A percentile compares a stretch with the other conserved stretches of the same genome.
phyloP scores from a whole-genome alignment of 1,140 invertebrate species.

The Bilobella aurantiaca region DNA sequence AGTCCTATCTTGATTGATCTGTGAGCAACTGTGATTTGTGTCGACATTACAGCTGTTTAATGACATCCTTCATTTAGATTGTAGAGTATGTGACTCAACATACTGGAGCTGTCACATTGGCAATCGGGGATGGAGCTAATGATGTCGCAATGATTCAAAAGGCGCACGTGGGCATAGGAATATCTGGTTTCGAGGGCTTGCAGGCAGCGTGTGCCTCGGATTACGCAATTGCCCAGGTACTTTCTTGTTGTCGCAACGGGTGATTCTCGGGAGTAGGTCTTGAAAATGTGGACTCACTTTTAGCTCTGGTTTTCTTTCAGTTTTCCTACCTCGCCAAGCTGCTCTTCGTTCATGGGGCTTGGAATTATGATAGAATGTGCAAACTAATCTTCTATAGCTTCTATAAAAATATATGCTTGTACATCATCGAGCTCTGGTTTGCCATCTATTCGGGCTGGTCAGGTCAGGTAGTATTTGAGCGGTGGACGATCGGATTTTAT shows the following conservation, averaged over 20 bases:
- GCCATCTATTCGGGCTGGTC: conserved; percentile 96
- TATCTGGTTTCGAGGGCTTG: conserved; percentile 94
- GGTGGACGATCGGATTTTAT: conserved; percentile 96
- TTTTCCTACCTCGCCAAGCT: conserved; percentile 82
- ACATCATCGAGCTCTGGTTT: conserved; percentile 99
- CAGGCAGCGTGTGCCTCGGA: conserved; percentile 97
- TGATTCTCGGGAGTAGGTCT: too few relatives aligned
- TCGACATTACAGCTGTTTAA: too few relatives aligned
- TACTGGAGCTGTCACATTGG: conserved; percentile 80
- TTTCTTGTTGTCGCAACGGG: too few relatives aligned
- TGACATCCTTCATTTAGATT: too few relatives aligned
- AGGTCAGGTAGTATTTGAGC: conserved; percentile 94
- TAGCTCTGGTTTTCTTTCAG: conserved; percentile 51
- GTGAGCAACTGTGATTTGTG: too few relatives aligned
- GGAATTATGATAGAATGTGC: conserved; percentile 94
- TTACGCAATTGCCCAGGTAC: conserved; percentile 80
- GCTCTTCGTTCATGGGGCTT: conserved; percentile 93
- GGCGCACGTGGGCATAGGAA: conserved; percentile 87
- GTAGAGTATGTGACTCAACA: conserved; percentile 85
- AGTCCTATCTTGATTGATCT: not conserved
- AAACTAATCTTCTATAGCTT: conserved; percentile 98
- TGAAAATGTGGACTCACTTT: too few relatives aligned
- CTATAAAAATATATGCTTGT: conserved; percentile 98
- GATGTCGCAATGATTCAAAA: conserved; percentile 99
- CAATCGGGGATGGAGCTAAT: conserved; percentile 98